Evolutionary conservation across 2,888 invertebrate genomes (phyloP).

Genomic region (Callinectes sapidus): DNA sequence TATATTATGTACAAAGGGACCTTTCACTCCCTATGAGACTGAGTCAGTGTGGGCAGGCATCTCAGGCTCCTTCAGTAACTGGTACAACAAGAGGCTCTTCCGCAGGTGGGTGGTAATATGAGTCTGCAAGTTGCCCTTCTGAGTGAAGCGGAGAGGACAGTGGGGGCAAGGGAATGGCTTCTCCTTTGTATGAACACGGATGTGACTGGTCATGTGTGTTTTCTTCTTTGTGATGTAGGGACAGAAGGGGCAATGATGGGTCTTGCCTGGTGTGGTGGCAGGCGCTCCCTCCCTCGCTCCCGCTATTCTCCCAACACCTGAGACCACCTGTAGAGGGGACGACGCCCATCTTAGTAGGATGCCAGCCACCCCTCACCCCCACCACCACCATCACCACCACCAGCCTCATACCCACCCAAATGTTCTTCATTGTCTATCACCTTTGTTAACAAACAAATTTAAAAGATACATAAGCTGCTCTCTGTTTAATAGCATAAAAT

Average conservation of each 20-base stretch:
- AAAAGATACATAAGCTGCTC: background rate
- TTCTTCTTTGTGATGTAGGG: conserved; percentile 66
- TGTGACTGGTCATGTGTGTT: conserved; percentile 67
- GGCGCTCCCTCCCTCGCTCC: conserved; percentile 40
- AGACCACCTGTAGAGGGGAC: conserved; percentile 63
- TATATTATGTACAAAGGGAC: background rate
- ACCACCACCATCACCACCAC: background rate
- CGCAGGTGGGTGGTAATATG: conserved; percentile 52
- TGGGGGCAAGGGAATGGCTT: conserved; percentile 59
- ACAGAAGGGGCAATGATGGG: conserved; percentile 66
- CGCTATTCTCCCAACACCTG: conserved; percentile 49
- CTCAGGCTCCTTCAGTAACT: conserved; percentile 2
- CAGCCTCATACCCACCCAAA: background rate
- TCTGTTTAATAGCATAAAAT: background rate
- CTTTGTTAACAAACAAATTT: background rate
- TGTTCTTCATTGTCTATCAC: background rate
- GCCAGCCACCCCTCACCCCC: conserved; percentile 13
- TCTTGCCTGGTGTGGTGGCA: conserved; percentile 40
- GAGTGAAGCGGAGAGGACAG: conserved; percentile 55
- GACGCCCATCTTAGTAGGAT: conserved; percentile 63
- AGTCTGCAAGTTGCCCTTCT: conserved; percentile 59
- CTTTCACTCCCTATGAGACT: background rate
- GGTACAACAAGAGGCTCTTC: conserved; percentile 38
- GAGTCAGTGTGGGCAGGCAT: background rate
- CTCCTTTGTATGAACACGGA: conserved; percentile 61